phyloP scores from a whole-genome alignment of 2,113 vertebrate genomes.

The Poeciliopsis retropinna region DNA sequence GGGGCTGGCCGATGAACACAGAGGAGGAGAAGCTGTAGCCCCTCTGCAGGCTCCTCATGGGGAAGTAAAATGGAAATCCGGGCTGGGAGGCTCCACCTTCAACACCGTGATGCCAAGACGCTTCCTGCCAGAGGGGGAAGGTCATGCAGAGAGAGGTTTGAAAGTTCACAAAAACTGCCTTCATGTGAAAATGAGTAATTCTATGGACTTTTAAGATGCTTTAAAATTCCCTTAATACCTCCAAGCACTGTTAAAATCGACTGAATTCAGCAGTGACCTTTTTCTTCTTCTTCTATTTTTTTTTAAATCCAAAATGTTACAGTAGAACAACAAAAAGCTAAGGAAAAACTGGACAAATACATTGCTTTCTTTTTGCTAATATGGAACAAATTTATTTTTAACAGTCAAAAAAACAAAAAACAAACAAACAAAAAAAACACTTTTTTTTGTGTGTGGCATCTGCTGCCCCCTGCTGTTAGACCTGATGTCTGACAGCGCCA shows the following conservation, averaged over 20 bases:
- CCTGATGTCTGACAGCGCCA: not conserved
- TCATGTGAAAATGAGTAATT: too few species aligned
- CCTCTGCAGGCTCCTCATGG: constrained; percentile 79
- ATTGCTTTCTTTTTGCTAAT: too few species aligned
- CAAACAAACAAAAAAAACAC: too few species aligned
- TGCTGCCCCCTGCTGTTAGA: not conserved
- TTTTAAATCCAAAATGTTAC: not conserved
- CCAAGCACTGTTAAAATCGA: not conserved
- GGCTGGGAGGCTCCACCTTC: constrained; percentile 83
- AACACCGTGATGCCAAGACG: constrained; percentile 79
- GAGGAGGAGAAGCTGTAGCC: constrained; percentile 85
- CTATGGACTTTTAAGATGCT: too few species aligned
- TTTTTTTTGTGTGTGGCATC: not conserved
- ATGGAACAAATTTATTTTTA: not conserved
- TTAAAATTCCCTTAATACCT: not conserved
- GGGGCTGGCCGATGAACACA: constrained; percentile 80
- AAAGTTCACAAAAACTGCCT: not conserved
- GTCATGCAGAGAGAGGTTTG: not conserved
- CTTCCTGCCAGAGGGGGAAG: constrained; percentile 76
- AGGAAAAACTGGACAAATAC: not conserved
- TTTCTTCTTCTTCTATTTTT: not conserved
- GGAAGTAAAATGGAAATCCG: constrained; percentile 89
- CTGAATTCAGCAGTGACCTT: not conserved
- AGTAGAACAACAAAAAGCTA: not conserved
- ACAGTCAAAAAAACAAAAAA: not conserved